These are phyloP conservation scores for Pissodes strobi DNA, from an alignment of 1,140 invertebrate genomes.

Conservation along the genomic window DNA sequence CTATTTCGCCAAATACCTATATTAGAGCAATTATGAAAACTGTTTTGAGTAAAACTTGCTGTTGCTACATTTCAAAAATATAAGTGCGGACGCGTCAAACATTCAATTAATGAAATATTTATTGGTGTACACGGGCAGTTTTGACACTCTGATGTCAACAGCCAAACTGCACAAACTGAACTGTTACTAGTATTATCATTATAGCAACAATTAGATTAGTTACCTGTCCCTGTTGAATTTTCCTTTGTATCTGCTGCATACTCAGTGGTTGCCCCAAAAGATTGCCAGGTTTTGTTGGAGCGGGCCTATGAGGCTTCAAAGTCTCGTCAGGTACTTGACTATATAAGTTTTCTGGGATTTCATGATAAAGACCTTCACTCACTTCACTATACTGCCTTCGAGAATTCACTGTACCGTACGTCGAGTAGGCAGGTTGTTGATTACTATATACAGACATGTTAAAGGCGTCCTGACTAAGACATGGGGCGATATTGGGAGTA, in stretches of 20 bases:
- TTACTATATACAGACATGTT: not conserved
- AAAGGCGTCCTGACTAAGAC: slow-evolving; percentile 5
- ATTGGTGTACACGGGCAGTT: too few relatives aligned
- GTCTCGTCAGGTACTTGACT: slow-evolving; percentile 50
- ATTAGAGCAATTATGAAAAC: too few relatives aligned
- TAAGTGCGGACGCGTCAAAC: too few relatives aligned
- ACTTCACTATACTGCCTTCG: slow-evolving; percentile 51
- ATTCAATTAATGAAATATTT: too few relatives aligned
- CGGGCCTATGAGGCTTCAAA: slow-evolving; percentile 52
- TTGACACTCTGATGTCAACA: too few relatives aligned
- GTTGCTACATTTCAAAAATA: too few relatives aligned
- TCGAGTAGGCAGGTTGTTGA: not conserved
- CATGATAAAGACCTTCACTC: slow-evolving; percentile 46
- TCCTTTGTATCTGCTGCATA: slow-evolving; percentile 55
- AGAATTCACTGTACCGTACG: not conserved
- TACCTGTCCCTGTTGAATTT: slow-evolving; percentile 53
- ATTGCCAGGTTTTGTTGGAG: slow-evolving; percentile 48
- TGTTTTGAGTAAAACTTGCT: too few relatives aligned
- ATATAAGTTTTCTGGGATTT: slow-evolving; percentile 53
- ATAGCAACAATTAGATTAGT: too few relatives aligned
- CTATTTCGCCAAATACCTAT: too few relatives aligned
- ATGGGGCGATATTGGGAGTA: not conserved
- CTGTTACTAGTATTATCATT: too few relatives aligned
- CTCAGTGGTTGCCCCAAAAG: slow-evolving; percentile 47
- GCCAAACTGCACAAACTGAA: too few relatives aligned